Base-by-base conservation (phyloP, 1,140 invertebrate species). In the Hyles vespertilio region DNA sequence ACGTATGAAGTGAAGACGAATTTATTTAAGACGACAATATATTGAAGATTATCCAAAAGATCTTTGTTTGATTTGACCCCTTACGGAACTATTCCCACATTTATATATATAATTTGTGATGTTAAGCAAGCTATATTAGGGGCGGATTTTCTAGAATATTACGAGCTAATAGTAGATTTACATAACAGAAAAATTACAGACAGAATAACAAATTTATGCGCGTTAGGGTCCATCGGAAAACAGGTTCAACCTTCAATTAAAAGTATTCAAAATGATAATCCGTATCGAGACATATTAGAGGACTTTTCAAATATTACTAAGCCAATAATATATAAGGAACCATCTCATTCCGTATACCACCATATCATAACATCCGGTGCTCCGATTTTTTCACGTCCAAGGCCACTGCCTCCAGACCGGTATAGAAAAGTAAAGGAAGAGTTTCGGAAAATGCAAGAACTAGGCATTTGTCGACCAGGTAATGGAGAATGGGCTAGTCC, bases 41-140 rank as follows among this genome's bases (percentile, higher is more conserved):
- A n/a, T n/a, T n/a, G n/a, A n/a, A n/a, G n/a, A n/a, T n/a, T n/a
- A n/a, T n/a, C n/a, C n/a, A n/a, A n/a, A n/a, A n/a, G n/a, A n/a
- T n/a, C n/a, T n/a, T n/a, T n/a, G n/a, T n/a, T n/a, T n/a, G n/a
- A n/a, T n/a, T n/a, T n/a, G n/a, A n/a, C n/a, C n/a, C n/a, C n/a
- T n/a, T n/a, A n/a, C n/a, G n/a, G n/a, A n/a, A n/a, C n/a, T n/a
- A n/a, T n/a, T n/a, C n/a, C n/a, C n/a, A n/a, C n/a, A n/a, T n/a
- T n/a, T n/a, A n/a, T n/a, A n/a, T n/a, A n/a, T 47, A n/a, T 56
- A 10, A 8, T 56, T 32, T 22, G 2, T 33, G 49, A 58, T 22
- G 49, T 58, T 5, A 58, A 51, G 32, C 56, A 58, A 44, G 48
- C 56, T 3, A 58, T 51, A 43, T n/a, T 58, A 9, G 48, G 56